Base-by-base conservation (phyloP, 2,113 vertebrate genomes). In the Polypterus senegalus region DNA sequence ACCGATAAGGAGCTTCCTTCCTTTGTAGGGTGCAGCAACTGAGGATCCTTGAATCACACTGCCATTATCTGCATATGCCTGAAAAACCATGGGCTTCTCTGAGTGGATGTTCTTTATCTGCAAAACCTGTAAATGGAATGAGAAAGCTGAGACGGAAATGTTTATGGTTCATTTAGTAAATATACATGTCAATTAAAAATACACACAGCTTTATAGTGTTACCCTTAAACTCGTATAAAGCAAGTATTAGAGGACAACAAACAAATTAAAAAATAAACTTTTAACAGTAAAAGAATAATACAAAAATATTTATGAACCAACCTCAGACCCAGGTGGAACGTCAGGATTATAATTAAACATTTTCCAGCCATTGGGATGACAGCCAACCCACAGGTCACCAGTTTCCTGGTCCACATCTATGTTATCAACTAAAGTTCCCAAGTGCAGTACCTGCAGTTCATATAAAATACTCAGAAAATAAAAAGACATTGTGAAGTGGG, bases 351-450 rank as follows among this genome's bases (percentile, higher is more conserved):
- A 64, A 27, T 44, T 0, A 0, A 91, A 0, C 0, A 81, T 0
- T 69, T 91, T 97, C 73, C 76, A 70, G 49, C 4, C 83, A 56
- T 91, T 87, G 4, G 91, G 91, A 70, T 91, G 90, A 68, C 91
- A 92, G 48, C 92, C 94, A 59, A 74, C 5, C 91, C 88, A 95
- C 68, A 98, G 67, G 63, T 97, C 94, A 53, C 91, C 93, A 0
- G 86, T 89, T 49, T 72, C 66, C 44, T 74, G 80, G 48, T 98
- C 90, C 43, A 97, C 67, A 55, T 77, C 88, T 11, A 98, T 57
- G 52, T 98, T 98, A 76, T 97, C 96, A 0, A 78, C 70, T 3
- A 90, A 63, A 0, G 88, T 89, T 46, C 75, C 85, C 63, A 94
- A 64, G 6, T 82, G 73, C 52, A 97, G 70, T 0, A 68, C 71